Evolutionary conservation across 1,140 invertebrate species (phyloP), one percentile per base, ranked within the genome.

Genomic region (Apis dorsata): DNA sequence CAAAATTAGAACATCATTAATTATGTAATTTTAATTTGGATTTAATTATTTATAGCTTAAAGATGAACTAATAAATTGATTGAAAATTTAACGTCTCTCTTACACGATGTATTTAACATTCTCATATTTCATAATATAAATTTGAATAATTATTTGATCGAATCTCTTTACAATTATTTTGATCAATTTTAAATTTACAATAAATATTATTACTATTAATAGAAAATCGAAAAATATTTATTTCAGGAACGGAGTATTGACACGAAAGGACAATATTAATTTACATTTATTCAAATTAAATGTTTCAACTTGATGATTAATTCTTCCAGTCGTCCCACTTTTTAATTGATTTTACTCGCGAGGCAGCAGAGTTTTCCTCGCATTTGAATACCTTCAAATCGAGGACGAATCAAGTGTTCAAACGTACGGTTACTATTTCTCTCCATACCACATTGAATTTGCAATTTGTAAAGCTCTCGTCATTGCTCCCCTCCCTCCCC

Each of bases 211-310:
- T 9, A 15, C 13, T 63, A 17, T 13, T 2, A 10, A 24, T 4
- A 24, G n/a, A n/a, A 24, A 53, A 51, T 13, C n/a, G 13, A 17
- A 19, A 28, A 24, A 21, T 28, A 8, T 34, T 44, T 10, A 19
- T 51, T 49, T n/a, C 4, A 51, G n/a, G 9, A 51, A 24, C 21
- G 4, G 34, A 15, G 28, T 19, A 72, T 55, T 28, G 51, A 12
- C 51, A 24, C 28, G 9, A 17, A 55, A 28, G 24, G 17, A 55
- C n/a, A 49, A 28, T 13, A 10, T 55, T 72, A 55, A 60, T 60
- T 60, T 74, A 62, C 53, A 57, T 73, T 74, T 74, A 44, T 74
- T 60, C 57, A 60, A 74, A 55, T 62, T 9, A 74, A 74, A 74
- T 17, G 57, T 74, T 74, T 9, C 57, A 74, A 44, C 55, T 24